phyloP scores from a whole-genome alignment of 2,888 invertebrate genomes.

The Myopa tessellatipennis region DNA sequence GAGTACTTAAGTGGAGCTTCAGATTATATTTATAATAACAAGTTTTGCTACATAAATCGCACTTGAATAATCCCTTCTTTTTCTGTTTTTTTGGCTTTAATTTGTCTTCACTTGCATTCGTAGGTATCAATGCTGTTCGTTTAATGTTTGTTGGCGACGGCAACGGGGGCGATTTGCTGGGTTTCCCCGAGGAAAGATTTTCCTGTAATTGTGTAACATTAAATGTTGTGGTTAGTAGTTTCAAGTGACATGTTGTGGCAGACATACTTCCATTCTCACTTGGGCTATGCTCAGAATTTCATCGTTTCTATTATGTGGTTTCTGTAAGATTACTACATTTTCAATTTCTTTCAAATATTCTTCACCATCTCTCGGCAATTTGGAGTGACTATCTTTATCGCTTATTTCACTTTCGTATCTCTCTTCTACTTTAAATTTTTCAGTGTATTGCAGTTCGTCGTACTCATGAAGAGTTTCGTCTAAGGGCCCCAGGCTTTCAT shows the following conservation, averaged over 20 bases:
- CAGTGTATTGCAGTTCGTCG: not conserved
- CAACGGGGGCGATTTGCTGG: not conserved
- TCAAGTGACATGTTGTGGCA: not conserved
- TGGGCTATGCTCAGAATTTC: not conserved
- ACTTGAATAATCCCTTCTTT: not conserved
- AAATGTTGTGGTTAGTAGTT: not conserved
- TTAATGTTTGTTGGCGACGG: not conserved
- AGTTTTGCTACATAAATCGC: conserved; percentile 4
- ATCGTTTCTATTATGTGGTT: too few species aligned
- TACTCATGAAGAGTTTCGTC: not conserved
- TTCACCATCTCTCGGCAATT: too few species aligned
- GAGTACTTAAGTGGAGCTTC: conserved; percentile 6
- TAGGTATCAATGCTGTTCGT: not conserved
- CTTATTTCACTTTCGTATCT: too few species aligned
- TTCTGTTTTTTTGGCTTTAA: not conserved
- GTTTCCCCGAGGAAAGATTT: not conserved
- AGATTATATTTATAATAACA: not conserved
- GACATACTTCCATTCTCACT: not conserved
- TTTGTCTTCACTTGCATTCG: not conserved
- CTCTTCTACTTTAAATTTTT: too few species aligned
- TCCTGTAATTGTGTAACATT: not conserved
- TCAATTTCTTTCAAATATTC: too few species aligned
- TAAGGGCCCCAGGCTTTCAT: not conserved
- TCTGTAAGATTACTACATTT: too few species aligned
- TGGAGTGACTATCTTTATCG: too few species aligned